Conservation (phyloP, 92 coral and sea anemone genomes). For the Epizoanthus fatuus region DNA sequence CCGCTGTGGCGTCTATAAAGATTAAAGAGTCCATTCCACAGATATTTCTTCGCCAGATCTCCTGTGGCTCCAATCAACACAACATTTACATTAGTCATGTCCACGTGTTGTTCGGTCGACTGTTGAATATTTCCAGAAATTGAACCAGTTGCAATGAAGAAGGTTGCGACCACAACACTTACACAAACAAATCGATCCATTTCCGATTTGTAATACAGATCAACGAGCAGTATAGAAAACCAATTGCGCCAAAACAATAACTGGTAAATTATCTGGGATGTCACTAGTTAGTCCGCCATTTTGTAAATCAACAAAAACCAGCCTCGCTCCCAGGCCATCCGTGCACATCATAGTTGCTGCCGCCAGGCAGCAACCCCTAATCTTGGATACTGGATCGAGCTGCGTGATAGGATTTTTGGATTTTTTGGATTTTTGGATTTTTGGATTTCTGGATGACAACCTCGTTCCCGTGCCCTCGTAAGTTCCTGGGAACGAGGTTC, state of each 20-base stretch:
- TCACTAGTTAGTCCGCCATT: neutral
- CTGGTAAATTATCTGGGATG: neutral
- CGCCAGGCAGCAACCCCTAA: no score
- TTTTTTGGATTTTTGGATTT: no score
- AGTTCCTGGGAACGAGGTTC: no score
- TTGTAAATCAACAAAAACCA: neutral
- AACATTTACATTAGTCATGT: constrained; percentile 54
- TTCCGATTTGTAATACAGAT: neutral
- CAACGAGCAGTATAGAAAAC: neutral
- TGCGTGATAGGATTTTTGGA: no score
- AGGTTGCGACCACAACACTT: neutral
- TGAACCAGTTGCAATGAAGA: neutral
- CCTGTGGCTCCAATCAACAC: constrained; percentile 94
- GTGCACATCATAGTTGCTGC: no score
- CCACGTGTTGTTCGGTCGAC: neutral
- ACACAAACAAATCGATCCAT: neutral
- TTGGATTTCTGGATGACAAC: no score
- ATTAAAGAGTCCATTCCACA: constrained; percentile 91
- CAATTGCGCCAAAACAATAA: neutral
- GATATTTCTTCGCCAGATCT: constrained; percentile 89
- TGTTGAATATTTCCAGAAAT: neutral
- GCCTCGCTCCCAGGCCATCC: no score
- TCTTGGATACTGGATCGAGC: no score
- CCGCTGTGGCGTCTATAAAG: constrained; percentile 61
- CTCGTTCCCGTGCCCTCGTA: no score